Evolutionary conservation across 2,888 invertebrate species (phyloP), one percentile per base, ranked within the genome.

Genomic region (Magallana nippona): DNA sequence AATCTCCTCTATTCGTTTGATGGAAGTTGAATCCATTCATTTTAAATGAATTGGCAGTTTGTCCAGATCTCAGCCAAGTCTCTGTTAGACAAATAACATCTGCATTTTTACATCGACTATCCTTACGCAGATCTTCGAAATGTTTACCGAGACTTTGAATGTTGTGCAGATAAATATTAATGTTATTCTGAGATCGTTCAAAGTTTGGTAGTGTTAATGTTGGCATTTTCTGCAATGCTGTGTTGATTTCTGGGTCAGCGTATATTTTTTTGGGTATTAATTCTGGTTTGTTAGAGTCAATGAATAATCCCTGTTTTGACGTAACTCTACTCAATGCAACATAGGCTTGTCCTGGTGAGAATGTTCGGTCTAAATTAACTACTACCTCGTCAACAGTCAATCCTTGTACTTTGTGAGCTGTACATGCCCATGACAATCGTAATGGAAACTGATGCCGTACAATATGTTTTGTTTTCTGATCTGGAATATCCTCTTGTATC

Each of bases 371-470:
- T 17, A 85, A 79, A 19, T 82, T 82, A 19, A 84, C 81, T 5
- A 81, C 81, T 32, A 84, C 62, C 19, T 84, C 44, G 10, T 62
- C 17, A 57, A 78, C 55, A 27, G 84, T 84, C 22, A 81, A 57
- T 19, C 84, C 81, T 78, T 84, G 81, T n/a, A 84, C 84, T 22
- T 84, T 81, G 44, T 84, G 84, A 2, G 79, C 79, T 15, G 84
- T 84, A n/a, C 84, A 84, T 1, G 84, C 84, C 84, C 81, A 84
- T 2, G 81, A 15, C 56, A 84, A 81, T 22, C 71, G 81, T 32
- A 84, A 60, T 56, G 84, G 81, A 55, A 81, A 84, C 27, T 81
- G 71, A 62, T 80, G 60, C 32, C 79, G 78, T 1, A 44, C 77
- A 15, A 80, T 22, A 17, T 78, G 32, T 13, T 22, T 19, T 17